Evolutionary conservation across 2,888 invertebrate genomes (phyloP), one percentile per base, ranked within the genome.

Genomic region (Caenorhabditis sp.): DNA sequence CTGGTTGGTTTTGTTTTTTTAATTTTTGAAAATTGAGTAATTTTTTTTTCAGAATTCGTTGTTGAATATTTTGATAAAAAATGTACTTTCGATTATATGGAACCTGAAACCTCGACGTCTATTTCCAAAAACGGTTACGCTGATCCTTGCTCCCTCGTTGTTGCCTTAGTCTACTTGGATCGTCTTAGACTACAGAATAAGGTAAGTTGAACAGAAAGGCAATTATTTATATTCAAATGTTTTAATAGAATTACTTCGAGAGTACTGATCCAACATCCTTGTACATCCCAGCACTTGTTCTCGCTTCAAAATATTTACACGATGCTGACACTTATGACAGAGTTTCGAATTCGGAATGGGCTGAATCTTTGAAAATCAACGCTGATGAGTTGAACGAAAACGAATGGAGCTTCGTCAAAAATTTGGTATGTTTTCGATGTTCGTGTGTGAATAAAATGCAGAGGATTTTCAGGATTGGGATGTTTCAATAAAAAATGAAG

Each of bases 231-330:
- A n/a, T n/a, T n/a, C n/a, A n/a, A n/a, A n/a, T n/a, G n/a, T n/a
- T n/a, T n/a, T n/a, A n/a, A n/a, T n/a, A 93, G 0, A 92, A 93
- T 81, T 96, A 95, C 89, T 91, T 96, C 74, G 91, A 92, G 82
- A 90, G 91, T 84, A 92, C 94, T 60, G 92, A 93, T 36, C 95
- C 97, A 17, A 62, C 94, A 36, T 95, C 97, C 88, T 91, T 97
- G 70, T 97, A 97, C 89, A 91, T 97, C 68, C 93, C 97, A 76
- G 95, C 97, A 69, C 91, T 97, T 92, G 96, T 95, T 93, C 93
- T 97, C 84, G 95, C 97, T 64, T 95, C 94, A 85, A 97, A 97
- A 90, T 96, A 94, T 89, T 90, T 95, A 82, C 93, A 95, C 89
- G 95, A 95, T 86, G 93, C 94, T 85, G 95, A 95, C 52, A 94